Evolutionary conservation across 2,888 invertebrate genomes (phyloP).

Genomic region (Bombyx huttoni): DNA sequence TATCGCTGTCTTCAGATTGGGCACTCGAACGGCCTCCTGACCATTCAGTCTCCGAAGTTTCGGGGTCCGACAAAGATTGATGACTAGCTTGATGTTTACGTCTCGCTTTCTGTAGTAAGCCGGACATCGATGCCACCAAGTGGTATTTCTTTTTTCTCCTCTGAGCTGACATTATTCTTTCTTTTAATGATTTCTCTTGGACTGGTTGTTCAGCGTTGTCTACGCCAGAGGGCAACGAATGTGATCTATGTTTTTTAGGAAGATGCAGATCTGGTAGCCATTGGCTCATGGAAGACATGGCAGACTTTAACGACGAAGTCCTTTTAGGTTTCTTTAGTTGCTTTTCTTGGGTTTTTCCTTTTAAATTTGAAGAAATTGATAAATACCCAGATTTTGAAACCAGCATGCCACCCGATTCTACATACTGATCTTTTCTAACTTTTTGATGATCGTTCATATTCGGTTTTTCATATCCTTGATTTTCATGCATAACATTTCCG

Average conservation of each 20-base stretch:
- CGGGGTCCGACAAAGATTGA: constrained; percentile 82
- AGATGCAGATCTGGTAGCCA: constrained; percentile 87
- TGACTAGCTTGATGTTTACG: constrained; percentile 73
- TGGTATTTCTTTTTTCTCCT: constrained; percentile 84
- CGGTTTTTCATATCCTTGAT: constrained; percentile 46
- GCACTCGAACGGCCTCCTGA: constrained; percentile 75
- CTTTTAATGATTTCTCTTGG: constrained; percentile 60
- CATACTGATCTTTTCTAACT: constrained; percentile 54
- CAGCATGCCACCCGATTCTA: constrained; percentile 68
- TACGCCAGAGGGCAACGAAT: constrained; percentile 83
- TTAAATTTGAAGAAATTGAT: constrained; percentile 79
- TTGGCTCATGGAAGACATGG: constrained; percentile 84
- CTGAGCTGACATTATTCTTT: constrained; percentile 59
- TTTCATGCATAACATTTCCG: constrained; percentile 52
- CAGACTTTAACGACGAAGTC: constrained; percentile 82
- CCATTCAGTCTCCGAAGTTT: constrained; percentile 82
- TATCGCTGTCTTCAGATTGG: constrained; percentile 83
- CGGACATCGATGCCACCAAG: constrained; percentile 87
- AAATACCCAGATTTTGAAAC: constrained; percentile 85
- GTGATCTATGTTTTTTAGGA: constrained; percentile 83
- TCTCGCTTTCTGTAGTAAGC: constrained; percentile 88
- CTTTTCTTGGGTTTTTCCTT: constrained; percentile 67
- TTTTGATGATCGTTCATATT: constrained; percentile 31
- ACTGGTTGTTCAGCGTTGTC: constrained; percentile 67
- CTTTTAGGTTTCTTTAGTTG: constrained; percentile 77